A percentile compares a stretch with the other conserved stretches of the same genome.
These are phyloP conservation scores for Xestia ashworthii DNA, from an alignment of 2,888 invertebrate genomes.

Conservation along the genomic window DNA sequence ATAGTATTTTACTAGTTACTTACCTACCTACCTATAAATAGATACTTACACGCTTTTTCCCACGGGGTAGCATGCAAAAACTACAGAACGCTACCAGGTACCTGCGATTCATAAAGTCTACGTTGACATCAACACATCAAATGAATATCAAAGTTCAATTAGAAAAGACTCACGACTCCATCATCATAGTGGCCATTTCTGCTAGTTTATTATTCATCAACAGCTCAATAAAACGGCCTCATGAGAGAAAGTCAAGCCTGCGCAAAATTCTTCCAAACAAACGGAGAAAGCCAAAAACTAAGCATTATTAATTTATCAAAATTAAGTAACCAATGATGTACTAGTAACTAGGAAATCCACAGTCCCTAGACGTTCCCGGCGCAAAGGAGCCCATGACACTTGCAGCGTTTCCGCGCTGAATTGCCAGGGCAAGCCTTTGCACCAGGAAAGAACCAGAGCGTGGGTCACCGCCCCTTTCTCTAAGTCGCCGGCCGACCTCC, in stretches of 20 bases:
- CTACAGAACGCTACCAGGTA: too few species aligned
- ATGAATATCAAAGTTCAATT: not conserved
- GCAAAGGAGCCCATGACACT: too few species aligned
- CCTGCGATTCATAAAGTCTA: not conserved
- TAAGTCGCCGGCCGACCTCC: too few species aligned
- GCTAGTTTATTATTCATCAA: not conserved
- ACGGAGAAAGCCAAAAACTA: not conserved
- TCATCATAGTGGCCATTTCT: not conserved
- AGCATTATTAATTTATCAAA: too few species aligned
- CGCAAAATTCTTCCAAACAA: not conserved
- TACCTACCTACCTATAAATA: not conserved
- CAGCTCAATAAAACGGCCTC: not conserved
- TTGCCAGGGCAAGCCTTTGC: too few species aligned
- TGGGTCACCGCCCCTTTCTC: too few species aligned
- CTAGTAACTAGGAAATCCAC: too few species aligned
- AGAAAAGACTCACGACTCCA: not conserved
- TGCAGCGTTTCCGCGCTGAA: too few species aligned
- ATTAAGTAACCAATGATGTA: too few species aligned
- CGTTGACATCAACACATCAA: not conserved
- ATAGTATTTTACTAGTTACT: not conserved
- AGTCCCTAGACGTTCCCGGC: too few species aligned
- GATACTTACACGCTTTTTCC: not conserved
- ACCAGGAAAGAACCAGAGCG: too few species aligned
- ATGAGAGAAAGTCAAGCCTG: not conserved
- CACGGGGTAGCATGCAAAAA: not conserved